Evolutionary conservation across 2,888 invertebrate genomes (phyloP).

Genomic region (Zaprionus lineosus): DNA sequence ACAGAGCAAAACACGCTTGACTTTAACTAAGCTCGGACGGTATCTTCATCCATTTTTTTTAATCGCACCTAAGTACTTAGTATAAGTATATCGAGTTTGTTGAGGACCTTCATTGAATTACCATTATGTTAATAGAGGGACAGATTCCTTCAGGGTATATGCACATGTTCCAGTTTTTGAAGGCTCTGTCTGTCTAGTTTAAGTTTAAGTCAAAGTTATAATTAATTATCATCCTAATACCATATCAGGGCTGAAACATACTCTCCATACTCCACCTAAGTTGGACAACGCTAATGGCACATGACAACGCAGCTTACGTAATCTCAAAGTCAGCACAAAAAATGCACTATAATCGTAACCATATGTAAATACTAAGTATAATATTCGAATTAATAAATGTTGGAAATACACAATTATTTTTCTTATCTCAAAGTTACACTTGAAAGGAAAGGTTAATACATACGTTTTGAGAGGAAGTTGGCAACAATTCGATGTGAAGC

Average conservation of each 20-base stretch:
- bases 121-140: slow-evolving; percentile 39
- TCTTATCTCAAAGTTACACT: no score
- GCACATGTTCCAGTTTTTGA: slow-evolving; percentile 7
- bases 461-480: no score
- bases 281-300: no score
- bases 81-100: background rate
- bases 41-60: background rate
- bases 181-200: slow-evolving; percentile 31
- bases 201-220: slow-evolving; percentile 23
- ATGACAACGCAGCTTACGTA: slow-evolving; percentile 5
- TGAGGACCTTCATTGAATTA: slow-evolving; percentile 10
- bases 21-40: slow-evolving; percentile 61
- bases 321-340: slow-evolving; percentile 19
- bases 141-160: slow-evolving; percentile 33
- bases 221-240: slow-evolving; percentile 5
- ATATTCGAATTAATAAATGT: slow-evolving; percentile 22
- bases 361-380: slow-evolving; percentile 14
- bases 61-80: slow-evolving; percentile 37
- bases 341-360: slow-evolving; percentile 22
- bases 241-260: slow-evolving; percentile 35
- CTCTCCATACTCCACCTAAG: no score
- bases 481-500: no score
- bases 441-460: no score
- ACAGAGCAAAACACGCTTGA: slow-evolving; percentile 80
- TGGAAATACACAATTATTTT: no score